Conservation (phyloP, 2,888 invertebrate species). For the Penaeus monodon region DNA sequence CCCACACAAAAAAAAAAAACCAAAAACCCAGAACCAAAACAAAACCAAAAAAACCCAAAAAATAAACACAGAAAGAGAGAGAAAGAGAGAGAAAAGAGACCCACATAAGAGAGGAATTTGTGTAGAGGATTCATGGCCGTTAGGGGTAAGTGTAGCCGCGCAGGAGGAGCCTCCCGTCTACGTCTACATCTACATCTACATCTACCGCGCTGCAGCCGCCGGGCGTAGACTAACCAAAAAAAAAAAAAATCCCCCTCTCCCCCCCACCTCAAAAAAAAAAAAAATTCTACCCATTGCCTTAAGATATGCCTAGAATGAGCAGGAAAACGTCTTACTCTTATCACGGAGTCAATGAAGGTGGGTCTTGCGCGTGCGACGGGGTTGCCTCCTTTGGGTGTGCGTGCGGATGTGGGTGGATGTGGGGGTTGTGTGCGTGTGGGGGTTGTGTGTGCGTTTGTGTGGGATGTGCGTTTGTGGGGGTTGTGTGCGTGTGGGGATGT, state of each 20-base stretch:
- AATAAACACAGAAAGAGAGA: not conserved
- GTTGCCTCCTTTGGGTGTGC: too few relatives aligned
- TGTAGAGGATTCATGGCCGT: slow-evolving; percentile 42
- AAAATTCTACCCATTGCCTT: not conserved
- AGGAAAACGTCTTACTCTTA: slow-evolving; percentile 63
- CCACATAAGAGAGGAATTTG: too few relatives aligned
- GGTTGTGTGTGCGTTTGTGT: too few relatives aligned
- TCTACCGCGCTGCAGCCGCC: slow-evolving; percentile 26
- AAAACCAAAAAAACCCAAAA: not conserved
- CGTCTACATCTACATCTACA: not conserved
- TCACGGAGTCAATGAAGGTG: slow-evolving; percentile 63
- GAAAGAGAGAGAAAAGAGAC: accelerated
- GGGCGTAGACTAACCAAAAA: slow-evolving; percentile 49
- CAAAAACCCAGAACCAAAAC: too few relatives aligned
- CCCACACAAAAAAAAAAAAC: too few relatives aligned
- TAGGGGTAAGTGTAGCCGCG: slow-evolving; percentile 51
- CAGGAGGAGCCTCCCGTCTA: not conserved
- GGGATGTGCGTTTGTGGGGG: too few relatives aligned
- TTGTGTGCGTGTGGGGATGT: too few relatives aligned
- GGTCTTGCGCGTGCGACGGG: too few relatives aligned
- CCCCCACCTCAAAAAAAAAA: not conserved
- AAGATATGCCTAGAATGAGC: slow-evolving; percentile 64
- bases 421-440: too few relatives aligned
- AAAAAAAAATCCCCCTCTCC: slow-evolving; percentile 26
- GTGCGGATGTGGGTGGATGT: too few relatives aligned